phyloP scores from a whole-genome alignment of 1,140 invertebrate species.

The Caenorhabditis latens region DNA sequence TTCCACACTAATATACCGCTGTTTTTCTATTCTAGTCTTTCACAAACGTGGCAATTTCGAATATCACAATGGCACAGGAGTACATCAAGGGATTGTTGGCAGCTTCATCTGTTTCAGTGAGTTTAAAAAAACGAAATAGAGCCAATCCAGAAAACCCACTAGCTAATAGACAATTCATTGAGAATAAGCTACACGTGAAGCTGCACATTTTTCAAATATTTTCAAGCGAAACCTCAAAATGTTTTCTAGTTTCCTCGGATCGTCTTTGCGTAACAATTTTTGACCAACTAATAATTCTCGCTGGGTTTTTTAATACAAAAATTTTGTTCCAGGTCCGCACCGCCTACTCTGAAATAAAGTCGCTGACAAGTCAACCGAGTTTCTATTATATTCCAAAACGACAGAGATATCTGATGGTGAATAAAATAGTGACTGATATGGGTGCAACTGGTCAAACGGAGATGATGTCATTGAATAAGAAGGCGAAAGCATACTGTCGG shows the following conservation, averaged over 20 bases:
- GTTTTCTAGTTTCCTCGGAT: too few relatives aligned
- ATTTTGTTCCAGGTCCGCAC: conserved; percentile 12
- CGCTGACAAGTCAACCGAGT: conserved; percentile 2
- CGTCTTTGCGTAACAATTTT: too few relatives aligned
- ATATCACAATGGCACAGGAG: conserved; percentile 19
- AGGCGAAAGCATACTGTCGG: conserved; percentile 12
- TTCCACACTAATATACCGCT: too few relatives aligned
- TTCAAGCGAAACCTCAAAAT: too few relatives aligned
- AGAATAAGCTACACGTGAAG: too few relatives aligned
- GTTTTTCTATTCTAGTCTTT: background rate
- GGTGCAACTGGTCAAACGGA: background rate
- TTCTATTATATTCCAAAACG: conserved; percentile 51
- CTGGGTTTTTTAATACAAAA: background rate
- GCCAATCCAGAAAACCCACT: too few relatives aligned
- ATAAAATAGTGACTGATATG: conserved; percentile 46
- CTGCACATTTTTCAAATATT: too few relatives aligned
- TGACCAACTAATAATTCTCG: too few relatives aligned
- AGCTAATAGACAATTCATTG: too few relatives aligned
- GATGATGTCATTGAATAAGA: background rate
- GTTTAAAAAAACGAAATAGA: too few relatives aligned
- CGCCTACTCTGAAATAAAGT: conserved; percentile 19
- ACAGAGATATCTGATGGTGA: conserved; percentile 48
- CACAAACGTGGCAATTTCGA: background rate
- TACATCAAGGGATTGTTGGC: background rate
- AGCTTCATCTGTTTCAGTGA: background rate